Evolutionary conservation across 2,888 invertebrate species (phyloP), one percentile per base, ranked within the genome.

Genomic region (Dioctria rufipes): DNA sequence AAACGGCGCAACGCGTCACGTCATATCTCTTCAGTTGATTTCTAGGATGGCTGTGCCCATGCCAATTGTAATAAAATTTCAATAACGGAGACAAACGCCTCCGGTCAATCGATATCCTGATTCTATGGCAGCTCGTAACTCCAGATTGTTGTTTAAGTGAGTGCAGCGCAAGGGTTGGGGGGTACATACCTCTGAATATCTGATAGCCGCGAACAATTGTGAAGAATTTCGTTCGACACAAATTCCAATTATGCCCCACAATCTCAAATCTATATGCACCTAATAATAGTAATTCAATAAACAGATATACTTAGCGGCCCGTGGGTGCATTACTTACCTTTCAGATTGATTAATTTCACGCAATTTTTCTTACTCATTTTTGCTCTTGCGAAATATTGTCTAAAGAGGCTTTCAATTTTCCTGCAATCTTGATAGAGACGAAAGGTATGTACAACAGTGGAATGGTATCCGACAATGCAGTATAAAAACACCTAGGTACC

Each of bases 211-310:
- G 60, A 60, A 61, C 75, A 75, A 75, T 75, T 61, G 75, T 43
- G 60, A 51, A 40, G 40, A 75, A 75, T 61, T 75, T 60, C 11
- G 43, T 60, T 51, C 58, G 71, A 54, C 42, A 61, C 75, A 75
- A 75, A 75, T 75, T 75, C 75, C 75, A 75, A 75, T 75, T 75
- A 75, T 75, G 43, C 42, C 13, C 75, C 60, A 42, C 75, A 58
- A 43, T 60, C 61, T 25, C 43, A 61, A 25, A 58, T 61, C 75
- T 75, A 42, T 43, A 46, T n/a, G 49, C 61, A 40, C n/a, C 54
- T 78, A 78, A 78, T 78, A 78, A 78, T 66, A 78, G 66, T 78
- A 78, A 78, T 78, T 78, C 54, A 78, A 78, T 78, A 78, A 78
- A 78, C 54, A 78, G 78, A 78, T 66, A 78, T 73, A 75, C 60